A percentile compares a stretch with the other conserved stretches of the same genome.
Conservation (phyloP, 2,797 vertebrate genomes). For the Bufotes viridis region DNA sequence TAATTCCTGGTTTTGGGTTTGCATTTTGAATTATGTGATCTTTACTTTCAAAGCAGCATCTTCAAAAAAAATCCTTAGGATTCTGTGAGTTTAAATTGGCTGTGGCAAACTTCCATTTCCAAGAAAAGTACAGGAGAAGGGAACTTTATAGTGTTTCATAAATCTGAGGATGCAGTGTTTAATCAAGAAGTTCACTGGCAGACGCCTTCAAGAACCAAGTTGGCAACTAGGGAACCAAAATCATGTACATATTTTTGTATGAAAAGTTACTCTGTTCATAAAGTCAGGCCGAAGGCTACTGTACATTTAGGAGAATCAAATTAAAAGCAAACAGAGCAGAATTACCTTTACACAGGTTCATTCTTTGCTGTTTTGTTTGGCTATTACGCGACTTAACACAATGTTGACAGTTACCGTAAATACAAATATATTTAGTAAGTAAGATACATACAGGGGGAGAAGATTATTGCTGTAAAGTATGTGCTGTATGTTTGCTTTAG, state of each 20-base stretch:
- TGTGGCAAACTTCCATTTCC: constrained; percentile 13
- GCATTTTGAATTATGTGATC: not conserved
- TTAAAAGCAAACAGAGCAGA: constrained; percentile 1
- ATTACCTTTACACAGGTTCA: constrained; percentile 18
- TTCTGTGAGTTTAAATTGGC: not conserved
- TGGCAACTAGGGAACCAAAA: constrained; percentile 21
- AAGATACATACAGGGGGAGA: not conserved
- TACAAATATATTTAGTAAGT: not conserved
- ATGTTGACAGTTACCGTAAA: not conserved
- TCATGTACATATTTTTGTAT: constrained; percentile 38
- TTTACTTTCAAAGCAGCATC: not conserved
- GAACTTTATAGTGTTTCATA: constrained; percentile 12
- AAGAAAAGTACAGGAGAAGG: not conserved
- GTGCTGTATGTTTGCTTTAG: no score
- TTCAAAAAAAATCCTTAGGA: not conserved
- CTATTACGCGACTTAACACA: not conserved
- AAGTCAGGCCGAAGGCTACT: constrained; percentile 37
- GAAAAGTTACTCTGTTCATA: constrained; percentile 31
- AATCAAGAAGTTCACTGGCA: constrained; percentile 34
- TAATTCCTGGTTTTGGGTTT: not conserved
- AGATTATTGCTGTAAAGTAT: not conserved
- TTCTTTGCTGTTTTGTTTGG: not conserved
- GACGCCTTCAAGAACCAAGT: constrained; percentile 1
- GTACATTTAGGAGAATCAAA: constrained; percentile 32
- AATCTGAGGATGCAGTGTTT: constrained; percentile 40